Conservation (phyloP, 2,888 invertebrate species). For the Lithophane socia region DNA sequence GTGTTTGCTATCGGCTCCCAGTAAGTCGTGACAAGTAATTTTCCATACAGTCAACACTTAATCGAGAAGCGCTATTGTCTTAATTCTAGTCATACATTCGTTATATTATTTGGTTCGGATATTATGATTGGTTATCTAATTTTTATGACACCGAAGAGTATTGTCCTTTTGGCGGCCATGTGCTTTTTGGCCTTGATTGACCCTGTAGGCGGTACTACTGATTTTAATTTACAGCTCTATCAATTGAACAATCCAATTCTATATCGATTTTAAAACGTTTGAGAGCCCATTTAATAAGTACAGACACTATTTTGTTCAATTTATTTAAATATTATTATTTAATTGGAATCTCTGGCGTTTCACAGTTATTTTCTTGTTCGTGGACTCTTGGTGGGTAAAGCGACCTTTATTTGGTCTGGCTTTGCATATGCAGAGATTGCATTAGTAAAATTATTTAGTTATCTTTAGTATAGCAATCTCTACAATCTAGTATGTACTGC, state of each 20-base stretch:
- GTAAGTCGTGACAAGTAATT: slow-evolving; percentile 56
- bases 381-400: neutral
- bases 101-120: slow-evolving; percentile 28
- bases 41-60: slow-evolving; percentile 42
- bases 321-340: slow-evolving; percentile 22
- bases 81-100: slow-evolving; percentile 11
- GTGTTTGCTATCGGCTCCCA: slow-evolving; percentile 38
- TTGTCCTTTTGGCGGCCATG: slow-evolving; percentile 36
- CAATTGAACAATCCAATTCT: slow-evolving; percentile 20
- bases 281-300: slow-evolving; percentile 29
- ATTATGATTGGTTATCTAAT: slow-evolving; percentile 47
- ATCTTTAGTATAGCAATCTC: slow-evolving; percentile 3
- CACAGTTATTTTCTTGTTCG: slow-evolving; percentile 6
- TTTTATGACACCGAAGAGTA: slow-evolving; percentile 31
- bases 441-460: neutral
- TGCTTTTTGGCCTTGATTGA: slow-evolving; percentile 49
- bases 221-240: slow-evolving; percentile 35
- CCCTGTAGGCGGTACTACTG: slow-evolving; percentile 27
- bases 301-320: slow-evolving; percentile 14
- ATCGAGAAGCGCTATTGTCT: slow-evolving; percentile 37
- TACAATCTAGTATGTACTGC: neutral
- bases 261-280: slow-evolving; percentile 32
- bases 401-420: neutral
- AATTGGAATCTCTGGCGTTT: neutral
- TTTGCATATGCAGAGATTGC: slow-evolving; percentile 4